A percentile compares a stretch with the other conserved stretches of the same genome.
These are phyloP conservation scores for Teleogryllus occipitalis DNA, from an alignment of 1,140 invertebrate species.

Conservation along the genomic window DNA sequence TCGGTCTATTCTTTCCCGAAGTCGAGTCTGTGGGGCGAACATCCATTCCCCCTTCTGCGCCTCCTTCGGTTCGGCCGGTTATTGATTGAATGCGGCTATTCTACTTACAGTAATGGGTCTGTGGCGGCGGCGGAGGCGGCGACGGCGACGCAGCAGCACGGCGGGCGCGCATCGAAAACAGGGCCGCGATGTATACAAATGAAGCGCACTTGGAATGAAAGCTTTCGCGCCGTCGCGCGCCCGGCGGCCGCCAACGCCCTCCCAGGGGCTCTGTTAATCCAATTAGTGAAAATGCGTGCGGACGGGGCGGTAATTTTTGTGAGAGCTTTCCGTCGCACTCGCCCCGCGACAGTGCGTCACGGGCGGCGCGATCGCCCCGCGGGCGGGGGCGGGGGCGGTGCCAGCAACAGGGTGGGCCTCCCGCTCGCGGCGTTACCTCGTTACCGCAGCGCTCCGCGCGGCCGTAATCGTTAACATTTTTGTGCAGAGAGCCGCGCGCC, in stretches of 20 bases:
- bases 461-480: too few relatives aligned
- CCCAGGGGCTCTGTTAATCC: background rate
- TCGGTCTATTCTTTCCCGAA: too few relatives aligned
- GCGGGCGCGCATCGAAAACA: too few relatives aligned
- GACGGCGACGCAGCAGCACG: too few relatives aligned
- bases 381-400: too few relatives aligned
- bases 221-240: background rate
- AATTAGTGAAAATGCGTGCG: background rate
- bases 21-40: too few relatives aligned
- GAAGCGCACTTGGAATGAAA: background rate
- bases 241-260: background rate
- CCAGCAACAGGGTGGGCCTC: too few relatives aligned
- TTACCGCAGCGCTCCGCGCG: too few relatives aligned
- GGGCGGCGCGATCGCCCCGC: background rate
- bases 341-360: background rate
- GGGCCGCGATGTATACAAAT: background rate
- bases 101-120: background rate
- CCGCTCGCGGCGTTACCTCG: too few relatives aligned
- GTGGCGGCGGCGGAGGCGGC: too few relatives aligned
- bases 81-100: constrained; percentile 4
- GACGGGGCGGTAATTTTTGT: background rate
- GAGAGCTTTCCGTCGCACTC: background rate
- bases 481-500: too few relatives aligned
- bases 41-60: too few relatives aligned
- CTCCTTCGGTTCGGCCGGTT: background rate